Conservation (phyloP, 2,113 vertebrate genomes). For the Cynoglossus semilaevis region DNA sequence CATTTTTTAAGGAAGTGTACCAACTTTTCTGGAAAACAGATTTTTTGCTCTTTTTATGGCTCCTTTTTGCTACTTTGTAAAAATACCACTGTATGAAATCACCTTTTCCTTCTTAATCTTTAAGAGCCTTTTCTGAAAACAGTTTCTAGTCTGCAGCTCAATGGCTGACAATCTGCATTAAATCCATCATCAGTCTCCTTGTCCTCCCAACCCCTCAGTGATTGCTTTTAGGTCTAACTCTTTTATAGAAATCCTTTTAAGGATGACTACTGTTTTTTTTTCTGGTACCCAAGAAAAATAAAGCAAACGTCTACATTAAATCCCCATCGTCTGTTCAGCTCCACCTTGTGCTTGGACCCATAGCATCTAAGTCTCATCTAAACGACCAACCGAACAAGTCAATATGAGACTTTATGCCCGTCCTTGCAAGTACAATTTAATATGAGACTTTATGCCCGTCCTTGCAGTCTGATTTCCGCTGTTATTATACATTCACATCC, state of each 20-base stretch:
- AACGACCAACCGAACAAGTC: conserved; percentile 21
- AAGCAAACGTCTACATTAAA: background rate
- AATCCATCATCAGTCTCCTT: conserved; percentile 6
- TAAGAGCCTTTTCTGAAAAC: background rate
- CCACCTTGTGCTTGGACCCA: no score
- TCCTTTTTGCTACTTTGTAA: background rate
- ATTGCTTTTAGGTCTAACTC: background rate
- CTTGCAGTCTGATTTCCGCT: background rate
- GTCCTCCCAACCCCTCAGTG: background rate
- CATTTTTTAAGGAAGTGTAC: background rate
- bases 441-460: conserved; percentile 5
- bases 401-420: conserved; percentile 4
- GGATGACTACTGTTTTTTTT: conserved; percentile 5
- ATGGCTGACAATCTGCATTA: background rate
- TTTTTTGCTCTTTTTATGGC: no score
- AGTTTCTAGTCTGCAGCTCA: background rate
- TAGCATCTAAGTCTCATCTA: conserved; percentile 3
- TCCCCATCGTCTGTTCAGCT: conserved; percentile 2
- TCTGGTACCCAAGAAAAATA: conserved; percentile 3
- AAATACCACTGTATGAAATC: background rate
- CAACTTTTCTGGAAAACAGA: no score
- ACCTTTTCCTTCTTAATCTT: background rate
- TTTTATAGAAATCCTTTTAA: conserved; percentile 11
- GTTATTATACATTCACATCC: conserved; percentile 2
- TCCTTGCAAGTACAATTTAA: conserved; percentile 4